Conservation (phyloP, 2,113 vertebrate species). For the Pygathrix nemaeus region DNA sequence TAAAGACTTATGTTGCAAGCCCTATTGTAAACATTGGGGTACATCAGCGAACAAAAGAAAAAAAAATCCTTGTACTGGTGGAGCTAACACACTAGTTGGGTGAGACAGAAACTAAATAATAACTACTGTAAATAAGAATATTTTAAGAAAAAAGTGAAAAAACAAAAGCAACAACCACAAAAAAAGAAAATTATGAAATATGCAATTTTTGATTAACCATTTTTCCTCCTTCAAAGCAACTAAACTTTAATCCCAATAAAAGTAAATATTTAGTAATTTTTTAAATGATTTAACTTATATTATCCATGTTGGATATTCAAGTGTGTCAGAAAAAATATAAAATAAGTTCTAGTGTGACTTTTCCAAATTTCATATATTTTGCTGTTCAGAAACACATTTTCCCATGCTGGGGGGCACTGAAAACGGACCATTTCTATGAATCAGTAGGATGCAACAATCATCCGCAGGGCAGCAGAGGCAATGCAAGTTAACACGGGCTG, state of each 20-base stretch:
- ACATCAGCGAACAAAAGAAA: neutral
- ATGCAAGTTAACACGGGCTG: neutral
- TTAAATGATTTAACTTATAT: neutral
- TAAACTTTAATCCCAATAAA: neutral
- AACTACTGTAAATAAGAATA: neutral
- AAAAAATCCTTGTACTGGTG: neutral
- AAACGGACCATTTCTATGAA: neutral
- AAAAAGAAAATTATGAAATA: neutral
- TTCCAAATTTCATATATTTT: neutral
- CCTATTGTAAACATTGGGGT: neutral
- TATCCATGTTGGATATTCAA: neutral
- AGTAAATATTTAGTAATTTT: neutral
- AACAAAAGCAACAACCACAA: too few species aligned
- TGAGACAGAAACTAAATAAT: neutral
- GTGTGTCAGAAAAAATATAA: neutral
- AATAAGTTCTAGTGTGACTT: neutral
- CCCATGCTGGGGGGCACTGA: neutral
- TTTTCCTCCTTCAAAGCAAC: neutral
- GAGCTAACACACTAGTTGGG: neutral
- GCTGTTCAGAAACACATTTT: neutral
- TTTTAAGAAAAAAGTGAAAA: too few species aligned
- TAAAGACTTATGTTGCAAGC: neutral
- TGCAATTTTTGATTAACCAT: neutral
- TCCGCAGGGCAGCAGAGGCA: neutral
- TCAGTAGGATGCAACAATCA: neutral